These are phyloP conservation scores for Epicauta chinensis DNA, from an alignment of 1,140 invertebrate species.

Conservation along the genomic window DNA sequence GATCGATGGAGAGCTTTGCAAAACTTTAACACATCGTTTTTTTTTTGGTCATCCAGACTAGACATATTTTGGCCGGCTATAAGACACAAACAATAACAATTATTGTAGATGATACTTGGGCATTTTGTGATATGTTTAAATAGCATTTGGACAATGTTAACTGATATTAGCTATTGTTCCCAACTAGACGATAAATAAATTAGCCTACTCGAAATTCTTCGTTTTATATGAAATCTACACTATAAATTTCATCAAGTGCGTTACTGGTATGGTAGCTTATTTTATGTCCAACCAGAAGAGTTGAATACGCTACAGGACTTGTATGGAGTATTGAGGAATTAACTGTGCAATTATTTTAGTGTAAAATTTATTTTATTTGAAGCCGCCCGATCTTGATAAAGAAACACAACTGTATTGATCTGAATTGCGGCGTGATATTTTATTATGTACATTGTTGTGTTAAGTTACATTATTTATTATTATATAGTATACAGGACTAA, in stretches of 20 bases:
- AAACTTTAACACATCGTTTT: background rate
- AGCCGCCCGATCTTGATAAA: slow-evolving; percentile 30
- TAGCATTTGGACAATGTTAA: slow-evolving; percentile 29
- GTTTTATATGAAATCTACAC: slow-evolving; percentile 33
- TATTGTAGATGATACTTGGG: slow-evolving; percentile 15
- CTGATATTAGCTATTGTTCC: slow-evolving; percentile 35
- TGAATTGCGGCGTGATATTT: slow-evolving; percentile 31
- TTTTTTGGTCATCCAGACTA: background rate
- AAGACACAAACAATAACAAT: slow-evolving; percentile 4
- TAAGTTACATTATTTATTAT: slow-evolving; percentile 30
- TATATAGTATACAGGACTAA: slow-evolving; percentile 17
- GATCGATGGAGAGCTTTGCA: no score
- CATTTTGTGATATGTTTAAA: slow-evolving; percentile 15
- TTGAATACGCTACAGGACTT: background rate
- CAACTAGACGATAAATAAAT: slow-evolving; percentile 33
- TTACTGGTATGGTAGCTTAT: slow-evolving; percentile 36
- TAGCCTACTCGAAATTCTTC: slow-evolving; percentile 28
- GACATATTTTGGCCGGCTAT: background rate
- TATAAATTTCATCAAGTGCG: slow-evolving; percentile 37
- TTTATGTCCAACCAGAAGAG: slow-evolving; percentile 12
- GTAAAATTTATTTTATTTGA: slow-evolving; percentile 34
- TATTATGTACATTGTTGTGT: slow-evolving; percentile 33
- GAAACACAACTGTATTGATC: slow-evolving; percentile 30
- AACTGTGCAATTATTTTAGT: slow-evolving; percentile 22
- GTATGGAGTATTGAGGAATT: slow-evolving; percentile 5